Evolutionary conservation across 2,888 invertebrate genomes (phyloP).

Genomic region (Chironomus riparius): DNA sequence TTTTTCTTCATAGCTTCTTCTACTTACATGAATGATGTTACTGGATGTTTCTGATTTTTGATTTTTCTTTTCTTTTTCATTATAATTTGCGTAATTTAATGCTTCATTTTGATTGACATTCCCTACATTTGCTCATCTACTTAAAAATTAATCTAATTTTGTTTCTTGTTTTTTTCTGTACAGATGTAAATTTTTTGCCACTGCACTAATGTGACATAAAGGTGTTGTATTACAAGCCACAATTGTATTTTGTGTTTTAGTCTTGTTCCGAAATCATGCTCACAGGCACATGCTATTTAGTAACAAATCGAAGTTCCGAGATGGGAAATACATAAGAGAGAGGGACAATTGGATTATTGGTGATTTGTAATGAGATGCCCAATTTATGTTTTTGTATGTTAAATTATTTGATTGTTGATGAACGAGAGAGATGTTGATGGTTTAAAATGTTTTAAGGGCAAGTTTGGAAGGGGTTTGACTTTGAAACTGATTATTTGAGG

Average conservation of each 20-base stretch:
- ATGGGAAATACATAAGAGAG: background rate
- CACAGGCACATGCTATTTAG: background rate
- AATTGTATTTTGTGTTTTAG: background rate
- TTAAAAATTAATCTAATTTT: slow-evolving; percentile 8
- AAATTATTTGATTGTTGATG: too few species aligned
- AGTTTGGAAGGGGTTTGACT: too few species aligned
- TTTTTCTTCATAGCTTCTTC: background rate
- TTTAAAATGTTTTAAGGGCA: too few species aligned
- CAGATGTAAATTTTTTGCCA: slow-evolving; percentile 16
- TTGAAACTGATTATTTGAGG: too few species aligned
- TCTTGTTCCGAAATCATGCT: background rate
- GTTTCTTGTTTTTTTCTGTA: slow-evolving; percentile 5
- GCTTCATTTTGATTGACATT: slow-evolving; percentile 17
- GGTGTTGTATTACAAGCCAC: slow-evolving; percentile 15
- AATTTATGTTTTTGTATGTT: background rate
- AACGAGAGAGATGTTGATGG: too few species aligned
- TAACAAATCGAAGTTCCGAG: background rate
- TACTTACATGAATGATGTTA: too few species aligned
- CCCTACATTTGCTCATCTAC: slow-evolving; percentile 1
- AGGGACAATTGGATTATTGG: slow-evolving; percentile 15
- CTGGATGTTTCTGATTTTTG: too few species aligned
- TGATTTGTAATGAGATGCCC: slow-evolving; percentile 21
- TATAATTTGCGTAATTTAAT: background rate
- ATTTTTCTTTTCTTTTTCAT: background rate
- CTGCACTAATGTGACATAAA: slow-evolving; percentile 1